Evolutionary conservation across 1,140 invertebrate genomes (phyloP).

Genomic region (Lepidostoma basale): DNA sequence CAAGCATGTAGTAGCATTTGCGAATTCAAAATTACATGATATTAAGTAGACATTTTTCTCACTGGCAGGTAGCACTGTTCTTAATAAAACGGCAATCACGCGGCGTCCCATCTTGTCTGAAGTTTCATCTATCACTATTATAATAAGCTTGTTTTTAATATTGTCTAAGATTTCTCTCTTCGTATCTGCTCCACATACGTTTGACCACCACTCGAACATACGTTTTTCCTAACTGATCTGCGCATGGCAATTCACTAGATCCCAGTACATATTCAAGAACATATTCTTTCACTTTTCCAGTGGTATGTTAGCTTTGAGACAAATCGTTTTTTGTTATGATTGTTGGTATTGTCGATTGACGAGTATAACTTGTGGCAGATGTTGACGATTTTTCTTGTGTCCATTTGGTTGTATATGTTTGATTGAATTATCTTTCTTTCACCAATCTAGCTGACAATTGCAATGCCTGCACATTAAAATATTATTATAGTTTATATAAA

Average conservation of each 20-base stretch:
- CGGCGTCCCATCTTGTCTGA: slow-evolving; percentile 6
- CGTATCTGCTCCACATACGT: slow-evolving; percentile 13
- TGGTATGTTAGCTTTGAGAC: slow-evolving; percentile 30
- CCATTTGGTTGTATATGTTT: slow-evolving; percentile 18
- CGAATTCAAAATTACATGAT: slow-evolving; percentile 28
- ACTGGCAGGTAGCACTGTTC: slow-evolving; percentile 22
- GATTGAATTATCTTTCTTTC: slow-evolving; percentile 30
- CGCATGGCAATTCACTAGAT: slow-evolving; percentile 29
- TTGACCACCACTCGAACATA: slow-evolving; percentile 26
- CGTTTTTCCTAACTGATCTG: slow-evolving; percentile 29
- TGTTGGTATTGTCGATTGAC: slow-evolving; percentile 27
- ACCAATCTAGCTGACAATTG: slow-evolving; percentile 33
- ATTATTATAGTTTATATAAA: slow-evolving; percentile 31
- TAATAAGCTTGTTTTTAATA: slow-evolving; percentile 27
- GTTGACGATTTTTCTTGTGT: slow-evolving; percentile 5
- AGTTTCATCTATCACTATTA: slow-evolving; percentile 19
- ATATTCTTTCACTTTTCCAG: slow-evolving; percentile 18
- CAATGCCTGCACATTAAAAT: slow-evolving; percentile 29
- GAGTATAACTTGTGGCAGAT: slow-evolving; percentile 18
- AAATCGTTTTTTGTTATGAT: slow-evolving; percentile 19
- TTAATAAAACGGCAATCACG: slow-evolving; percentile 32
- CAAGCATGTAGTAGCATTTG: slow-evolving; percentile 33
- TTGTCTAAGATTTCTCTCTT: slow-evolving; percentile 19
- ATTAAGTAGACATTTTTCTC: slow-evolving; percentile 28
- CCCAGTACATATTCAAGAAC: slow-evolving; percentile 26